phyloP scores from a whole-genome alignment of 2,113 vertebrate genomes.

The Neomonachus schauinslandi region DNA sequence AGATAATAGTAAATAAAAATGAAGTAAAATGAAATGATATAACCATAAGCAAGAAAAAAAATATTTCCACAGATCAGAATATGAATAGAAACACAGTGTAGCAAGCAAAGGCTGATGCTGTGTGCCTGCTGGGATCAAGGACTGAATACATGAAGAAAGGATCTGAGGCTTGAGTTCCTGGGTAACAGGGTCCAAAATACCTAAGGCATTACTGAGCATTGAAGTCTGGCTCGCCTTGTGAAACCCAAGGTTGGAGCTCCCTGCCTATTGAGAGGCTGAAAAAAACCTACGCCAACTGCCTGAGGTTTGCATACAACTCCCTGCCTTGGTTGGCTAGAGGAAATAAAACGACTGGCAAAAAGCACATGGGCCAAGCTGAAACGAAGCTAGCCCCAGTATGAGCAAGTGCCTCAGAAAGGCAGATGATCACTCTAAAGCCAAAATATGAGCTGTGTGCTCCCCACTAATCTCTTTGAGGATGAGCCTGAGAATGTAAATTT shows the following conservation, averaged over 20 bases:
- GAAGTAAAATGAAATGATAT: not conserved
- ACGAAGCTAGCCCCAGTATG: not conserved
- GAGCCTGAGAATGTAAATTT: not conserved
- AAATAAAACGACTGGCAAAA: not conserved
- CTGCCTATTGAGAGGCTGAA: not conserved
- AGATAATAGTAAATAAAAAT: not conserved
- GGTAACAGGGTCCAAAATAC: not conserved
- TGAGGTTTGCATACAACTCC: not conserved
- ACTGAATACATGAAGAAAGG: not conserved
- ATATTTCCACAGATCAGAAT: not conserved
- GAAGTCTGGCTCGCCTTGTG: not conserved
- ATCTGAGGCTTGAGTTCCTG: not conserved
- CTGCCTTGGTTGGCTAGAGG: not conserved
- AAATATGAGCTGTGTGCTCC: not conserved
- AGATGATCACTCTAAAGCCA: not conserved
- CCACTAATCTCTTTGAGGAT: not conserved
- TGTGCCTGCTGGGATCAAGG: not conserved
- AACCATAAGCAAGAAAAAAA: not conserved
- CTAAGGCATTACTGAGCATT: not conserved
- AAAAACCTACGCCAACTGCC: not conserved
- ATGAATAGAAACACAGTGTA: not conserved
- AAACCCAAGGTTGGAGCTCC: not conserved
- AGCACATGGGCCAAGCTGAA: not conserved
- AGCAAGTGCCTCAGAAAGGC: not conserved
- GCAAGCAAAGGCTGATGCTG: not conserved